Evolutionary conservation across 2,888 invertebrate genomes (phyloP), one percentile per base, ranked within the genome.

Genomic region (Strigamia crassipes): DNA sequence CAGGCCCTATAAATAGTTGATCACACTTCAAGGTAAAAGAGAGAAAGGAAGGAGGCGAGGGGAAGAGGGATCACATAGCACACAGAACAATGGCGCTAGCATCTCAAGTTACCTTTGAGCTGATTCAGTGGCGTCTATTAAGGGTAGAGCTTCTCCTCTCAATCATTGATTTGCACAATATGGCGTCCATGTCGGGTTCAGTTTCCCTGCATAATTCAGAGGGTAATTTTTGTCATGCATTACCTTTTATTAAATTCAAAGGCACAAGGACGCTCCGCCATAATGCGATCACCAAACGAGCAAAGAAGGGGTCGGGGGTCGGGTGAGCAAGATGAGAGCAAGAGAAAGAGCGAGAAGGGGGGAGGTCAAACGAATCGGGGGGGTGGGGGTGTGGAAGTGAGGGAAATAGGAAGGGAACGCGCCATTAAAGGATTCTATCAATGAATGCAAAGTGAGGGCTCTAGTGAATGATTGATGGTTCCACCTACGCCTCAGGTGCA

Each of bases 91-190:
- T 73, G 73, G 73, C 73, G 73, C 73, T 73, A 73, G 13, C 73
- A 31, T 73, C 73, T 73, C 73, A 73, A 73, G 73, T 73, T 73
- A 73, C 73, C 73, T 73, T 73, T 73, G 73, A 73, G 73, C 73
- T 73, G 73, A 73, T 73, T 73, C 73, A 73, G 73, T 73, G 73
- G 73, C 73, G 73, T 73, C 73, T 73, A 73, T 73, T 73, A 73
- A 31, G 73, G 73, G 73, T 73, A 73, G 73, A 73, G 73, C 73
- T 73, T 73, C 73, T 73, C 61, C 18, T 66, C 73, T 73, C 73
- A 73, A 73, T 73, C 73, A 73, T 73, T 73, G 73, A 73, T 73
- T 73, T 73, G 73, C 73, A 73, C 73, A 73, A 73, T 73, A 73
- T 73, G 73, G 73, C 73, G 73, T 73, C 73, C 73, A 73, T 73